A percentile compares a stretch with the other conserved stretches of the same genome.
Conservation (phyloP, 2,113 vertebrate species). For the Odontophorus gujanensis region DNA sequence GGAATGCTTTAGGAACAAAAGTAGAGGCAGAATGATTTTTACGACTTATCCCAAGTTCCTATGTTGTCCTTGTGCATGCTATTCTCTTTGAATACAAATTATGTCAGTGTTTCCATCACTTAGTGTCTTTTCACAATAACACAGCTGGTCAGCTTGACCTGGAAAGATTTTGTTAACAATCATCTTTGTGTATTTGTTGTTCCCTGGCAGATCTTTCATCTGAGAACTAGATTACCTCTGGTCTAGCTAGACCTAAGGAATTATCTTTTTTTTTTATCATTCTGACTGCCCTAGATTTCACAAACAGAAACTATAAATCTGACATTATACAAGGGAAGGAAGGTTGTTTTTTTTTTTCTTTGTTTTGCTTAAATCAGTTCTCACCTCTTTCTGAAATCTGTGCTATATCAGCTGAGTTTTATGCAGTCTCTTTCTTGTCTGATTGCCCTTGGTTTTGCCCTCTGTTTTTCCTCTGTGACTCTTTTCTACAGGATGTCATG, state of each 20-base stretch:
- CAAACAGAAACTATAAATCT: constrained; percentile 10
- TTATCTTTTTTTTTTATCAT: background rate
- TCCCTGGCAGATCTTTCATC: constrained; percentile 25
- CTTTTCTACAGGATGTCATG: background rate
- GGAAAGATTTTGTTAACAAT: constrained; percentile 29
- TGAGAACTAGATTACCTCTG: constrained; percentile 10
- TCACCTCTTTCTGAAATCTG: constrained; percentile 9
- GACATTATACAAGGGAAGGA: background rate
- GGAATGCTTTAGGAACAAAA: background rate
- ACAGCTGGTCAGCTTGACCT: constrained; percentile 26
- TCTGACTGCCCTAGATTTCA: constrained; percentile 29
- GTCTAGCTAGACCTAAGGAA: background rate
- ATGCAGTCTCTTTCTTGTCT: background rate
- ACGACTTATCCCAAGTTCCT: background rate
- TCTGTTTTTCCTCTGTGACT: background rate
- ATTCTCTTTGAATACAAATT: background rate
- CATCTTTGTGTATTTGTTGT: background rate
- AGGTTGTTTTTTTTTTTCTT: background rate
- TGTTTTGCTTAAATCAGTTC: constrained; percentile 3
- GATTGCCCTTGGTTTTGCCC: background rate
- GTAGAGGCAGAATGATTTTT: background rate
- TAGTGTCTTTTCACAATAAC: constrained; percentile 27
- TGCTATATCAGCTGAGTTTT: background rate
- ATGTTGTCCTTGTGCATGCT: background rate
- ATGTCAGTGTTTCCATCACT: background rate